Evolutionary conservation across 1,140 invertebrate genomes (phyloP), one percentile per base, ranked within the genome.

Genomic region (Hylaeus anthracinus): DNA sequence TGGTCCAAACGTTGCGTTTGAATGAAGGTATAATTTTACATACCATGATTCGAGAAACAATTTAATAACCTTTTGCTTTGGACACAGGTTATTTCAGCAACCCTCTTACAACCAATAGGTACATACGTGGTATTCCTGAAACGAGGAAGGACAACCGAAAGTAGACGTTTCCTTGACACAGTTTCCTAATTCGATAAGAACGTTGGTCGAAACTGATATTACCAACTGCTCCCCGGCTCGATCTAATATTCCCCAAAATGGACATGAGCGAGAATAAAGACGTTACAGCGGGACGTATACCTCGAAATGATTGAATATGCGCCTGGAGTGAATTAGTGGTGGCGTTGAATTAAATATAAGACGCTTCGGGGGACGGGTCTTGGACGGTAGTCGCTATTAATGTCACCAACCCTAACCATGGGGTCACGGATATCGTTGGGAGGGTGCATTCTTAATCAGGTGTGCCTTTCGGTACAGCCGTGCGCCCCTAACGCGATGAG

Each of bases 271-370:
- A 53, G 77, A 81, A 87, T 87, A 86, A 87, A 87, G 85, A 86
- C 81, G 61, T 74, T 86, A 81, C 73, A 43, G 66, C 51, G 56
- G 53, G 45, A 5, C 41, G 66, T 51, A 55, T 74, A 79, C 74
- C 72, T 56, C 63, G 63, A 79, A 69, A 88, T 84, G 81, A 88
- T 88, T 84, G 86, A 88, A 88, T 88, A 86, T 82, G 69, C 82
- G 82, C 55, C 58, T 26, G 69, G 82, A 81, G 79, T 82, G 86
- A 88, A 88, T 88, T 88, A 88, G 86, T 51, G 75, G 82, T 41
- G 84, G 64, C 74, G 86, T 86, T 89, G 88, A 89, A 89, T 89
- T 86, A 89, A 89, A 89, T 89, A 89, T 89, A 89, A 89, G 86
- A 86, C 73, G 82, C 65, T 77, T 76, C 72, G 5, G 82, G 64